Conservation (phyloP, 2,888 invertebrate genomes). For the Strigamia crassipes region DNA sequence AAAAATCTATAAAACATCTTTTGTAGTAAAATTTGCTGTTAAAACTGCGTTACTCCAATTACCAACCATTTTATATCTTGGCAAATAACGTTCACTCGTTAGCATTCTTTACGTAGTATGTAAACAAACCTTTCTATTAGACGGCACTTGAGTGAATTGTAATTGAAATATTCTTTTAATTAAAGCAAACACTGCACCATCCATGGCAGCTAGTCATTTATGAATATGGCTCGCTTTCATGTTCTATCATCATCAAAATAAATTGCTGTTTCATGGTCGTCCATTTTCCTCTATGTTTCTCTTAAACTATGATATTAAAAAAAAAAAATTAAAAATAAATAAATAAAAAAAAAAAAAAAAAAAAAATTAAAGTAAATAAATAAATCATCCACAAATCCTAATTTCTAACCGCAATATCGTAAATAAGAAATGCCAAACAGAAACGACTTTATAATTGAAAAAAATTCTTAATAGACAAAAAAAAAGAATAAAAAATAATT, state of each 20-base stretch:
- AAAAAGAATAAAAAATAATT: too few species aligned
- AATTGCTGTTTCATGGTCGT: not conserved
- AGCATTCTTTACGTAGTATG: not conserved
- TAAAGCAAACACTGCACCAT: conserved; percentile 12
- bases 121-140: not conserved
- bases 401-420: not conserved
- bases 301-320: not conserved
- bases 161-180: conserved; percentile 23
- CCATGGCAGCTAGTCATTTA: not conserved
- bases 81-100: not conserved
- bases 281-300: not conserved
- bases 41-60: not conserved
- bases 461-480: too few species aligned
- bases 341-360: not conserved
- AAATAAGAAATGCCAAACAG: not conserved
- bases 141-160: not conserved
- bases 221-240: not conserved
- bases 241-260: conserved; percentile 13
- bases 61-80: not conserved
- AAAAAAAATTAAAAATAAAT: not conserved
- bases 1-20: not conserved
- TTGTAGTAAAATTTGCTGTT: not conserved
- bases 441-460: not conserved
- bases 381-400: not conserved
- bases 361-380: not conserved